A percentile compares a stretch with the other conserved stretches of the same genome.
Conservation (phyloP, 2,113 vertebrate species). For the Pygoscelis antarcticus region DNA sequence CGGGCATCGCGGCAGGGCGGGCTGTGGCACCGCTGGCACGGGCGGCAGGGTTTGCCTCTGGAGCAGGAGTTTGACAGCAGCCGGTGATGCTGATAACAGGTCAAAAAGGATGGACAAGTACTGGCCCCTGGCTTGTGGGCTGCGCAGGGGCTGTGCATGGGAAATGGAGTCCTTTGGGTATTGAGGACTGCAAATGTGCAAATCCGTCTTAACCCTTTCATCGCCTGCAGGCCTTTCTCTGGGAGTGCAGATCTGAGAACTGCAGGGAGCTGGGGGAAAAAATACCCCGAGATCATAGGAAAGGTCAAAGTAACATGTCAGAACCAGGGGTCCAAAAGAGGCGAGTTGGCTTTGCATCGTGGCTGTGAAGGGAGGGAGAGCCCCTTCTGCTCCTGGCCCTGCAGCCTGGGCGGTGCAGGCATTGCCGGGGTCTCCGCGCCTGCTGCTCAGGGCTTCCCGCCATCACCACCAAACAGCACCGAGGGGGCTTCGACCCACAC, state of each 20-base stretch:
- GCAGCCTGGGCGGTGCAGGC: not conserved
- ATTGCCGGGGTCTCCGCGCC: accelerated
- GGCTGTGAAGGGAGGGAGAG: not conserved
- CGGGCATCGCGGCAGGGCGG: not conserved
- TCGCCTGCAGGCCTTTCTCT: not conserved
- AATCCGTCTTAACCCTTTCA: not conserved
- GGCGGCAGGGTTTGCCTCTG: not conserved
- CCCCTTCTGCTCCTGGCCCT: not conserved
- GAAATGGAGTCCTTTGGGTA: not conserved
- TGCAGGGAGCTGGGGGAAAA: not conserved
- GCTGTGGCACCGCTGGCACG: accelerated
- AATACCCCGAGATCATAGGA: accelerated
- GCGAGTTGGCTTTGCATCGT: not conserved
- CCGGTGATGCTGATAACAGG: not conserved
- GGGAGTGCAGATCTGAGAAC: not conserved
- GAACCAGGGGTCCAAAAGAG: not conserved
- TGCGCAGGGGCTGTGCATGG: not conserved
- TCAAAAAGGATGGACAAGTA: not conserved
- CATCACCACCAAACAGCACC: not conserved
- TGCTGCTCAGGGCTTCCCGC: not conserved
- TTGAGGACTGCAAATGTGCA: not conserved
- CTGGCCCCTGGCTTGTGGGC: not conserved
- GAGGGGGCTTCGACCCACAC: not conserved
- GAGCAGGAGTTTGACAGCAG: not conserved
- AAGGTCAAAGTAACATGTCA: not conserved